Conservation (phyloP, 2,888 invertebrate genomes). For the Leptura quadrifasciata region DNA sequence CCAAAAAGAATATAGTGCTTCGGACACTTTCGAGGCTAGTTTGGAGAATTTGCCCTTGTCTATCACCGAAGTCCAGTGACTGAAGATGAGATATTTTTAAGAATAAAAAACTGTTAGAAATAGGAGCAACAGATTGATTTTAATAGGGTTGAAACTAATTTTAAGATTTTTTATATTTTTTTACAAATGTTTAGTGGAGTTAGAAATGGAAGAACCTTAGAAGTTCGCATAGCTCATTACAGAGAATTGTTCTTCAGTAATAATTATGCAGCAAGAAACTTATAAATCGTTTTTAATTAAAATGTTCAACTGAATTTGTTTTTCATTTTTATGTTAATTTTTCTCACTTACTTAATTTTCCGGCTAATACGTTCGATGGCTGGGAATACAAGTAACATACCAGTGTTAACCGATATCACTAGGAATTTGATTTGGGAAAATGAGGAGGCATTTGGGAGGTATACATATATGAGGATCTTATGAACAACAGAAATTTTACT, state of each 20-base stretch:
- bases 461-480: no score
- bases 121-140: conserved; percentile 30
- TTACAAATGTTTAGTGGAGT: not conserved
- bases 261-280: not conserved
- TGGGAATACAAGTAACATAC: no score
- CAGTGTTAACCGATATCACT: no score
- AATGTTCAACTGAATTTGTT: not conserved
- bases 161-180: not conserved
- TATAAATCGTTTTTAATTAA: not conserved
- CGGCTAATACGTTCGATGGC: no score
- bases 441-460: no score
- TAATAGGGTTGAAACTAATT: no score
- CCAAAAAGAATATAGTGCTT: not conserved
- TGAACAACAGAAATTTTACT: no score
- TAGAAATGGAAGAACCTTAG: not conserved
- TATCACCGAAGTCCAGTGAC: conserved; percentile 5
- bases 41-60: conserved; percentile 37
- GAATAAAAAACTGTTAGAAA: conserved; percentile 41
- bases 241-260: not conserved
- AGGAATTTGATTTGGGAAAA: no score
- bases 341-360: no score
- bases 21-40: conserved; percentile 33
- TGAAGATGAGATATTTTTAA: conserved; percentile 44
- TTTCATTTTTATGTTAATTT: no score
- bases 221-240: not conserved